A percentile compares a stretch with the other conserved stretches of the same genome.
Evolutionary conservation across 2,888 invertebrate species (phyloP).

Genomic region (Lepidocyrtoides sp.): DNA sequence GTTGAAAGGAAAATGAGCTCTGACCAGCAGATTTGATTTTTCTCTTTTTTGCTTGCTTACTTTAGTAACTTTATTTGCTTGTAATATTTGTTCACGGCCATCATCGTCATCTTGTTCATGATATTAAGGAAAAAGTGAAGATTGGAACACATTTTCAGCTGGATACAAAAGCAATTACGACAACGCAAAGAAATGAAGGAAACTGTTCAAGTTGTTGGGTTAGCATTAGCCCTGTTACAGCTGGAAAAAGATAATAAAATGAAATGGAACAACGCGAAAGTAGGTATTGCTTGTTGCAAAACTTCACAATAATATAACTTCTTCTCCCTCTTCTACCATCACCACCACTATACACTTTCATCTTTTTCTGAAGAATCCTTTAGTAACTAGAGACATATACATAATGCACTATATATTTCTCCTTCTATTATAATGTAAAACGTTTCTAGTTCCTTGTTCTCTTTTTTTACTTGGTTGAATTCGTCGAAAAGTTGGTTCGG

Average conservation of each 20-base stretch:
- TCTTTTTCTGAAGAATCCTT: not conserved
- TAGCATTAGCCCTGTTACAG: not conserved
- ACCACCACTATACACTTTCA: not conserved
- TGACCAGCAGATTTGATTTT: not conserved
- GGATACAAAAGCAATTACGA: conserved; percentile 11
- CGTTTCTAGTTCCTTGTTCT: not conserved
- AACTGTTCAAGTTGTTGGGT: not conserved
- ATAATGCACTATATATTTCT: not conserved
- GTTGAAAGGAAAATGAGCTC: not conserved
- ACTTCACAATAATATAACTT: too few species aligned
- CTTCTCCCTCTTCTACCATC: too few species aligned
- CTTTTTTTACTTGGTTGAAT: conserved; percentile 2
- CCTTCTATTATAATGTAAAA: not conserved
- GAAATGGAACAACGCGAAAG: conserved; percentile 14
- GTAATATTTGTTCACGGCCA: not conserved
- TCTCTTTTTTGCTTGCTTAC: not conserved
- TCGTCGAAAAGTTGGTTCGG: conserved; percentile 2
- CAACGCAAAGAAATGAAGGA: not conserved
- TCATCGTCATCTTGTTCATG: not conserved
- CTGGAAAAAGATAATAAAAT: conserved; percentile 11
- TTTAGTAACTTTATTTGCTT: not conserved
- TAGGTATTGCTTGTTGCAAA: not conserved
- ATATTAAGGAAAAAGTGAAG: not conserved
- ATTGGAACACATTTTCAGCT: conserved; percentile 25
- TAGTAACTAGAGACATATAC: not conserved